Percentiles rank a stretch among this genome's conserved stretches.
Evolutionary conservation across 2,797 vertebrate genomes (phyloP).

Genomic region (Betta splendens): DNA sequence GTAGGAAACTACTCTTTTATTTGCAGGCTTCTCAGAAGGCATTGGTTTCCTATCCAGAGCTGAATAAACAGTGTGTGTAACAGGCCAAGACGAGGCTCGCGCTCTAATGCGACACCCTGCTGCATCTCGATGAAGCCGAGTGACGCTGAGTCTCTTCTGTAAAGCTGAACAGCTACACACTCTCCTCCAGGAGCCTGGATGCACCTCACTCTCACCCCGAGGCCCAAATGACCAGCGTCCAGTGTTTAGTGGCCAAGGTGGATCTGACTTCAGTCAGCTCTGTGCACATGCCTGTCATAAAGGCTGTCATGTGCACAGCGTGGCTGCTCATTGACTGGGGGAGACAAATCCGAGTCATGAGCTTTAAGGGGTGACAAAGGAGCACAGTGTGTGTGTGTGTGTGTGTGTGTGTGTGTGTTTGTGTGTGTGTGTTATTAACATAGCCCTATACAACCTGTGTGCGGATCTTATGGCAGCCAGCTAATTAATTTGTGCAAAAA

Average conservation of each 20-base stretch:
- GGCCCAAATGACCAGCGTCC: too few species aligned
- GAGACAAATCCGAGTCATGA: constrained; percentile 67
- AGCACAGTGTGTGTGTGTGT: constrained; percentile 1
- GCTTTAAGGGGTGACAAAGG: constrained; percentile 27
- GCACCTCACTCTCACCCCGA: constrained; percentile 53
- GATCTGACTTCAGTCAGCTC: constrained; percentile 8
- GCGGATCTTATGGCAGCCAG: constrained; percentile 40
- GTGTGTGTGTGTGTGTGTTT: constrained; percentile 4
- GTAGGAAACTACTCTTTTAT: neutral
- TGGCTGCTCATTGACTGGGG: constrained; percentile 46
- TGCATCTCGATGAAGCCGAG: constrained; percentile 18
- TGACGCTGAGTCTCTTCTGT: constrained; percentile 19
- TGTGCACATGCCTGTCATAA: too few species aligned
- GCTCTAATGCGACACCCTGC: constrained; percentile 2
- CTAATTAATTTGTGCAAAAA: constrained; percentile 27
- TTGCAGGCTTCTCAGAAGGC: constrained; percentile 4
- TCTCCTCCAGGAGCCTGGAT: constrained; percentile 66
- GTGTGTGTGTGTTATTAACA: constrained; percentile 46
- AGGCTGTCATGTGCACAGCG: constrained; percentile 66
- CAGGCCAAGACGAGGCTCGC: neutral
- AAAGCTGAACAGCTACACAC: neutral
- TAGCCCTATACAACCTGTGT: constrained; percentile 38
- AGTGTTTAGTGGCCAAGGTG: too few species aligned
- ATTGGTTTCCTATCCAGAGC: neutral
- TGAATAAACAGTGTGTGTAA: neutral